phyloP scores from a whole-genome alignment of 2,888 invertebrate species.

The Hesperia comma region DNA sequence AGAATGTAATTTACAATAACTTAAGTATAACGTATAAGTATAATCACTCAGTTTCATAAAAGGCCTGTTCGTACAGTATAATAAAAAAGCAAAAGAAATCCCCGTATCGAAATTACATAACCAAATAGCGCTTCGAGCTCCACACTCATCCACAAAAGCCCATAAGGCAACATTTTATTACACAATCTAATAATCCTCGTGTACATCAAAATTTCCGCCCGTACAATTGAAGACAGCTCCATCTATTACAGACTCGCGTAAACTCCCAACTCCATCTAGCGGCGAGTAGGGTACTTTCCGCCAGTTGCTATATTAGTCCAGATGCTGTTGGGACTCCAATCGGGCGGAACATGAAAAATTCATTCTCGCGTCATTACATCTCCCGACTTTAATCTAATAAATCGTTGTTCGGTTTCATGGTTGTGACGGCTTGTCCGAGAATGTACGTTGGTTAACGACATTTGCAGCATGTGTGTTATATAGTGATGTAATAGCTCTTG shows the following conservation, averaged over 20 bases:
- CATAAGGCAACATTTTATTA: constrained; percentile 8
- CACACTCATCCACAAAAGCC: background rate
- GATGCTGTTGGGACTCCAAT: constrained; percentile 44
- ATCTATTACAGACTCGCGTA: constrained; percentile 12
- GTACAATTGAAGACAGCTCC: constrained; percentile 41
- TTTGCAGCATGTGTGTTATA: constrained; percentile 20
- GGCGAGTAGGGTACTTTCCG: constrained; percentile 40
- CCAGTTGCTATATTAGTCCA: constrained; percentile 43
- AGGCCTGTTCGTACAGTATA: background rate
- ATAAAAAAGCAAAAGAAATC: constrained; percentile 2
- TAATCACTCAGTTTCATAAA: too few relatives aligned
- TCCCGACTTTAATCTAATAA: constrained; percentile 56
- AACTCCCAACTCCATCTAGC: constrained; percentile 36
- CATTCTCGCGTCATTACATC: constrained; percentile 47
- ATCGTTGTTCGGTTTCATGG: constrained; percentile 52
- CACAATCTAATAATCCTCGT: constrained; percentile 3
- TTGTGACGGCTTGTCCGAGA: constrained; percentile 49
- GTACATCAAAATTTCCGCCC: background rate
- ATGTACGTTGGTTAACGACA: constrained; percentile 30
- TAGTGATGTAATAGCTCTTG: too few relatives aligned
- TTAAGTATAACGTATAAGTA: too few relatives aligned
- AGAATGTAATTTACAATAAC: too few relatives aligned
- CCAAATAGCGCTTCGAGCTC: background rate
- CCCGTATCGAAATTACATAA: background rate
- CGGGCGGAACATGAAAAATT: constrained; percentile 56